Percentiles rank a stretch among this genome's conserved stretches.
Conservation (phyloP, 1,140 invertebrate genomes). For the Euglossa dilemma region DNA sequence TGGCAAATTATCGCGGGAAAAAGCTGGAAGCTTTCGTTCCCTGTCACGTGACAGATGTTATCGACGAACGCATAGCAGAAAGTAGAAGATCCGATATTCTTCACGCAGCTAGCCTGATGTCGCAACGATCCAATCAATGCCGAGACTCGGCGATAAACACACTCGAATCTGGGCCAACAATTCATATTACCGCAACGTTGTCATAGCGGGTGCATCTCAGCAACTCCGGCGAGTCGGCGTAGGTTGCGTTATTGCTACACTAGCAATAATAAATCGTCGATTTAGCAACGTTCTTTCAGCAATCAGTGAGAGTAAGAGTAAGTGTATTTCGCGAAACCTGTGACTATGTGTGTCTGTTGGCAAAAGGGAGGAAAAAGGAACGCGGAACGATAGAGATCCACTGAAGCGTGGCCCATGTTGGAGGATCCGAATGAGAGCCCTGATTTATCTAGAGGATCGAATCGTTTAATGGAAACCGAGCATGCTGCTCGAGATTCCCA, state of each 20-base stretch:
- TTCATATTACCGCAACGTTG: slow-evolving; percentile 64
- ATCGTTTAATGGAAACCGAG: slow-evolving; percentile 6
- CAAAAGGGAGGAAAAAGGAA: background rate
- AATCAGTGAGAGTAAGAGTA: slow-evolving; percentile 61
- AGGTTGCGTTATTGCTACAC: slow-evolving; percentile 63
- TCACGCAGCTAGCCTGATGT: slow-evolving; percentile 4
- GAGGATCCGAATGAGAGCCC: background rate
- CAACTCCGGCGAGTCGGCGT: slow-evolving; percentile 26
- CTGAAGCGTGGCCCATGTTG: background rate
- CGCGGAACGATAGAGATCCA: background rate
- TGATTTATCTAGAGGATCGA: slow-evolving; percentile 21
- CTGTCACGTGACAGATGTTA: background rate
- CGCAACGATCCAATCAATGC: slow-evolving; percentile 46
- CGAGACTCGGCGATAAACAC: slow-evolving; percentile 26
- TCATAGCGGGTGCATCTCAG: slow-evolving; percentile 57
- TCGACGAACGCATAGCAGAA: background rate
- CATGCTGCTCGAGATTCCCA: slow-evolving; percentile 11
- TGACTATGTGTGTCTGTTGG: background rate
- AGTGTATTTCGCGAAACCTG: slow-evolving; percentile 41
- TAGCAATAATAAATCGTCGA: slow-evolving; percentile 70
- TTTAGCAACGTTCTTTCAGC: slow-evolving; percentile 71
- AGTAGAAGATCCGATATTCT: background rate
- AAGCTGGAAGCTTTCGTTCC: background rate
- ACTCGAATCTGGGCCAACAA: slow-evolving; percentile 46
- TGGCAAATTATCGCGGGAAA: background rate